phyloP scores from a whole-genome alignment of 2,797 vertebrate genomes.

The Acropternis orthonyx region DNA sequence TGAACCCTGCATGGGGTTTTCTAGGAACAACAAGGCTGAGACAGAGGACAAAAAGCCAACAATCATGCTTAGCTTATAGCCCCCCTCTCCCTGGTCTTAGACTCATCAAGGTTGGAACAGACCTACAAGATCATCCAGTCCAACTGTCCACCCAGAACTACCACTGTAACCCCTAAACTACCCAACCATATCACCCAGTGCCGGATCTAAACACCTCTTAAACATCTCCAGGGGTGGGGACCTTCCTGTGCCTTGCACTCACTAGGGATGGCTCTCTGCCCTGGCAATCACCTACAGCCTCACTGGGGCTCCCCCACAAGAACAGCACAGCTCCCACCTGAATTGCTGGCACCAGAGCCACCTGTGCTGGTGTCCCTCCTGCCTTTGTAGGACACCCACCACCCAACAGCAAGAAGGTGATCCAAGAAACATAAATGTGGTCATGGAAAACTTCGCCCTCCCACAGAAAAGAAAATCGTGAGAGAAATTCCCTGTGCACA shows the following conservation, averaged over 20 bases:
- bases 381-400: not conserved
- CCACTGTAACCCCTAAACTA: not conserved
- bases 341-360: not conserved
- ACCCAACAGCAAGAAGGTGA: not conserved
- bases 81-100: not conserved
- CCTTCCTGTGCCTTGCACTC: not conserved
- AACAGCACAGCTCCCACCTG: not conserved
- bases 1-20: not conserved
- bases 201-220: not conserved
- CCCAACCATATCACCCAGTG: not conserved
- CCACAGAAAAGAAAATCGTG: not conserved
- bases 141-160: not conserved
- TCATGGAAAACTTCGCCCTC: not conserved
- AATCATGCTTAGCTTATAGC: not conserved
- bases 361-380: not conserved
- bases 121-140: not conserved
- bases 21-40: not conserved
- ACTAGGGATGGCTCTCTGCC: fast-evolving
- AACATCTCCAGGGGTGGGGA: not conserved
- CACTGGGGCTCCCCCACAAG: fast-evolving
- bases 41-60: not conserved
- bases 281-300: fast-evolving
- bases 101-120: not conserved
- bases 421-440: not conserved
- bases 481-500: not conserved